Percentiles rank a stretch among this genome's conserved stretches.
Conservation (phyloP, 2,888 invertebrate genomes). For the Ctena decussata region DNA sequence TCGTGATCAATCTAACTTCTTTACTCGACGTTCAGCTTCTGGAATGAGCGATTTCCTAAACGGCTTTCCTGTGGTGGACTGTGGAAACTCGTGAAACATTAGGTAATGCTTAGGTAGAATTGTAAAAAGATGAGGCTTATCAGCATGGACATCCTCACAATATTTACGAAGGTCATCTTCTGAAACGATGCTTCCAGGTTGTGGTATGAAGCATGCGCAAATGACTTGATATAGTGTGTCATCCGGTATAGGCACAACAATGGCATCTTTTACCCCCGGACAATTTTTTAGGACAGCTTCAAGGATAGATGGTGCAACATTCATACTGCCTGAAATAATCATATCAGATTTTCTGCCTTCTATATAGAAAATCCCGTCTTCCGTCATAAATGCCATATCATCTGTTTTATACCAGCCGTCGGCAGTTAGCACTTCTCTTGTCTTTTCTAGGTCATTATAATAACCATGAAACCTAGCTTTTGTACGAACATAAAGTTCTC, state of each 20-base stretch:
- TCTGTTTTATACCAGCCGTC: constrained; percentile 37
- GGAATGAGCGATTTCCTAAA: constrained; percentile 22
- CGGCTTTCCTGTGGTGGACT: constrained; percentile 39
- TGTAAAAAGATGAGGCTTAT: constrained; percentile 38
- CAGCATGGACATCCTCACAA: constrained; percentile 37
- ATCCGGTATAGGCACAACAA: constrained; percentile 57
- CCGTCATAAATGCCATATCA: constrained; percentile 13
- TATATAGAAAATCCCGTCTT: constrained; percentile 29
- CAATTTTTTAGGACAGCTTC: constrained; percentile 22
- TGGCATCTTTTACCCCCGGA: constrained; percentile 22
- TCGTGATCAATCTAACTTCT: too few species aligned
- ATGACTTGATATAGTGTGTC: constrained; percentile 53
- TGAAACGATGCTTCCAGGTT: constrained; percentile 41
- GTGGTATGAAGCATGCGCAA: constrained; percentile 60
- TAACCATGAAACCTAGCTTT: constrained; percentile 18
- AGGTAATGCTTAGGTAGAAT: constrained; percentile 54
- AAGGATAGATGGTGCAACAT: constrained; percentile 36
- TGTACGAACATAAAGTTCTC: constrained; percentile 16
- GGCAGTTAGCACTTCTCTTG: not conserved
- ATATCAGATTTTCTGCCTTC: constrained; percentile 42
- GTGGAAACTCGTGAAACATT: constrained; percentile 52
- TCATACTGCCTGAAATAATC: constrained; percentile 44
- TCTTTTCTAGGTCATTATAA: constrained; percentile 27
- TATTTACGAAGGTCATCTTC: constrained; percentile 33
- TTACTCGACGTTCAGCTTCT: not conserved